Percentiles rank a stretch among this genome's conserved stretches.
These are phyloP conservation scores for Phalera bucephala DNA, from an alignment of 2,888 invertebrate genomes.

Conservation along the genomic window DNA sequence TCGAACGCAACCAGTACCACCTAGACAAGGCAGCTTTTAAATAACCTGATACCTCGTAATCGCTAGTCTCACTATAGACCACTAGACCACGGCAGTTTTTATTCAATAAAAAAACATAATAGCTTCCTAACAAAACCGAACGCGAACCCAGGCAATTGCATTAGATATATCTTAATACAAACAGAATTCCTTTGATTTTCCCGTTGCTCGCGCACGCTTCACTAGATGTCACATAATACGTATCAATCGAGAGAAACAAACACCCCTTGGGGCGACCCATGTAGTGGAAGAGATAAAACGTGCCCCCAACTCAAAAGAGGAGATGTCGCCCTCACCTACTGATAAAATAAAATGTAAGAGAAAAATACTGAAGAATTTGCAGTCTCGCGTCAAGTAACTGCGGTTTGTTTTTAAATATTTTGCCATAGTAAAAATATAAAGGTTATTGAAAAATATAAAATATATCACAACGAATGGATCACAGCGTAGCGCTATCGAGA, in stretches of 20 bases:
- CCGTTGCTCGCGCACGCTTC: constrained; percentile 29
- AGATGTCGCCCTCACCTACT: constrained; percentile 25
- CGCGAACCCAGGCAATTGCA: background rate
- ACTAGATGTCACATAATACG: constrained; percentile 45
- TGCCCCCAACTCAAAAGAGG: constrained; percentile 30
- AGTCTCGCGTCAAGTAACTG: constrained; percentile 9
- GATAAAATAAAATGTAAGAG: constrained; percentile 32
- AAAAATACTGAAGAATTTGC: constrained; percentile 22
- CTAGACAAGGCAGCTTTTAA: too few relatives aligned
- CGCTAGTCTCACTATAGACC: too few relatives aligned
- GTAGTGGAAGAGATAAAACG: constrained; percentile 71
- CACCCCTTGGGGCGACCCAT: constrained; percentile 48
- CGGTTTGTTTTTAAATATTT: too few relatives aligned
- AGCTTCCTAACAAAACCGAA: too few relatives aligned
- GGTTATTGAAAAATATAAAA: too few relatives aligned
- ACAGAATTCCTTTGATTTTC: constrained; percentile 28
- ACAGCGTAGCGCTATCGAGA: too few relatives aligned
- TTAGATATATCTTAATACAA: constrained; percentile 21
- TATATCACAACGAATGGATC: too few relatives aligned
- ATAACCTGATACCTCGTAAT: too few relatives aligned
- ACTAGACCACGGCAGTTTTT: too few relatives aligned
- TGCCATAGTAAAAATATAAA: too few relatives aligned
- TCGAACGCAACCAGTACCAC: too few relatives aligned
- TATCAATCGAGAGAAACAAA: constrained; percentile 63
- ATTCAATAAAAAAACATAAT: too few relatives aligned